Evolutionary conservation across 2,113 vertebrate genomes (phyloP).

Genomic region (Aphelocoma coerulescens): DNA sequence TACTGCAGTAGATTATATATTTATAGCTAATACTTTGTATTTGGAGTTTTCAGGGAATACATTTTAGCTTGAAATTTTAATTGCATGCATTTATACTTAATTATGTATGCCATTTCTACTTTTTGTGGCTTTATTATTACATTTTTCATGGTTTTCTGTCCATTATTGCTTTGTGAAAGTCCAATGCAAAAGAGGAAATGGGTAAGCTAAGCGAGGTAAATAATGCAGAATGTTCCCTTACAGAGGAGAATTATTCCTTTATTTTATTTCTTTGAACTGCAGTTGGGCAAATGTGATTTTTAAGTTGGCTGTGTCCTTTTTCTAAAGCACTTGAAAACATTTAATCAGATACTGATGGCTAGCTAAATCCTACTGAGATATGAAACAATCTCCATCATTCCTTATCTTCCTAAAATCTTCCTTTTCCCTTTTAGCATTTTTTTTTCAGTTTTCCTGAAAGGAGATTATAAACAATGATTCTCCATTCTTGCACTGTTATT

Average conservation of each 20-base stretch:
- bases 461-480: not conserved
- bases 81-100: not conserved
- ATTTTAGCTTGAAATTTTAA: slow-evolving; percentile 33
- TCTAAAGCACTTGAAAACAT: not conserved
- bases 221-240: slow-evolving; percentile 3
- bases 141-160: slow-evolving; percentile 14
- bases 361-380: not conserved
- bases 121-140: slow-evolving; percentile 3
- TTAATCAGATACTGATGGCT: not conserved
- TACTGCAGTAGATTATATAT: not conserved
- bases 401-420: not conserved
- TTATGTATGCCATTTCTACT: not conserved
- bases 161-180: not conserved
- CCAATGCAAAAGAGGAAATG: not conserved
- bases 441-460: not conserved
- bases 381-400: not conserved
- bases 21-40: not conserved
- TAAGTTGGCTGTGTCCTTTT: not conserved
- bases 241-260: not conserved
- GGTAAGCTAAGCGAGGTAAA: not conserved
- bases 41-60: not conserved
- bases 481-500: not conserved
- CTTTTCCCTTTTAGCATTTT: not conserved
- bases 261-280: slow-evolving; percentile 44
- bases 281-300: slow-evolving; percentile 6